A percentile compares a stretch with the other conserved stretches of the same genome.
Conservation (phyloP, 2,888 invertebrate genomes). For the Folsomia candida region DNA sequence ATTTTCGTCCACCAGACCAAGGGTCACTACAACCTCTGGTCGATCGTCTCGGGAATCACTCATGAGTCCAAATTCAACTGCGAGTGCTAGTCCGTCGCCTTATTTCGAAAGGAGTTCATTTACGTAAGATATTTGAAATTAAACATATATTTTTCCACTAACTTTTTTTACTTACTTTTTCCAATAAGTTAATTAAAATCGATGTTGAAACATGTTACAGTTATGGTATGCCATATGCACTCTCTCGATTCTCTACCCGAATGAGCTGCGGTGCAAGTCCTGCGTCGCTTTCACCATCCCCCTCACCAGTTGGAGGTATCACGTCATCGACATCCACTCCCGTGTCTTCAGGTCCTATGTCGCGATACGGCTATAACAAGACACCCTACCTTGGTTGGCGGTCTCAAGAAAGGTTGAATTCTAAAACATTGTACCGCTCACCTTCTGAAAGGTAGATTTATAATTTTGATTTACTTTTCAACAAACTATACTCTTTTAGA, state of each 20-base stretch:
- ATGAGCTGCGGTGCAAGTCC: constrained; percentile 50
- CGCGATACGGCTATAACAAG: constrained; percentile 63
- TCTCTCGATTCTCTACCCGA: constrained; percentile 44
- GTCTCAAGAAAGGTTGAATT: constrained; percentile 69
- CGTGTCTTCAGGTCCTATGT: constrained; percentile 45
- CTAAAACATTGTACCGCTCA: constrained; percentile 57
- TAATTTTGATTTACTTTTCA: background rate
- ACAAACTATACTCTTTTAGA: too few species aligned
- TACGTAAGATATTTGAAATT: constrained; percentile 46
- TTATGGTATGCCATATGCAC: constrained; percentile 49
- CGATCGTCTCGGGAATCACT: constrained; percentile 46
- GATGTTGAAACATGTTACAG: constrained; percentile 34
- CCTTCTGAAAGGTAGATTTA: constrained; percentile 55
- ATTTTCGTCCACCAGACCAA: constrained; percentile 24
- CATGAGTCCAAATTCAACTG: constrained; percentile 49
- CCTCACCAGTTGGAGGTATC: constrained; percentile 48
- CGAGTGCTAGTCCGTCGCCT: constrained; percentile 49
- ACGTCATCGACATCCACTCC: constrained; percentile 45
- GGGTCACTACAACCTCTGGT: constrained; percentile 42
- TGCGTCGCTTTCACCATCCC: constrained; percentile 47
- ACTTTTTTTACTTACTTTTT: background rate
- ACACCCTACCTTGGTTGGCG: constrained; percentile 90
- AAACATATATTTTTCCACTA: background rate
- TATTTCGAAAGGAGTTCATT: constrained; percentile 49
- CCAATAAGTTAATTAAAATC: constrained; percentile 1